Percentiles rank a stretch among this genome's conserved stretches.
Evolutionary conservation across 2,888 invertebrate genomes (phyloP).

Genomic region (Tetragonula carbonaria): DNA sequence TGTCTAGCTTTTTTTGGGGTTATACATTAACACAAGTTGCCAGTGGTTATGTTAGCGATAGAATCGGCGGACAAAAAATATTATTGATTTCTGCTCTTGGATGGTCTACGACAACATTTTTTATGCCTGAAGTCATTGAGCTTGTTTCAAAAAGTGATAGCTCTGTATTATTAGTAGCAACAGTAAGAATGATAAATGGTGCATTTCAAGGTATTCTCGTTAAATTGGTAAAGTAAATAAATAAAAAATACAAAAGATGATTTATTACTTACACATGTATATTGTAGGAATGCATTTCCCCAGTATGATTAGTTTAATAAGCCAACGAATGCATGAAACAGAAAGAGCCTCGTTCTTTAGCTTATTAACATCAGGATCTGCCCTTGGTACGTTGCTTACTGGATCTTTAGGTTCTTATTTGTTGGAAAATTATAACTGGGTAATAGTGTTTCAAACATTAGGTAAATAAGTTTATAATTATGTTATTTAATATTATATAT

Average conservation of each 20-base stretch:
- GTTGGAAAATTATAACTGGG: slow-evolving; percentile 88
- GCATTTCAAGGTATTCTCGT: slow-evolving; percentile 86
- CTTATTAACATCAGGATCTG: slow-evolving; percentile 87
- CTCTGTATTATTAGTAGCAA: slow-evolving; percentile 86
- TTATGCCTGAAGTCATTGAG: slow-evolving; percentile 86
- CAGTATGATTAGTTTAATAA: slow-evolving; percentile 89
- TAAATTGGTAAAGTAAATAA: not conserved
- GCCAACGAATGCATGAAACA: slow-evolving; percentile 87
- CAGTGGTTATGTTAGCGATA: slow-evolving; percentile 86
- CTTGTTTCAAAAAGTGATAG: slow-evolving; percentile 83
- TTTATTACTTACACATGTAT: not conserved
- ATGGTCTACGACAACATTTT: slow-evolving; percentile 86
- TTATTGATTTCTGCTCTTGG: slow-evolving; percentile 87
- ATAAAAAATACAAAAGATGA: not conserved
- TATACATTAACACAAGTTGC: slow-evolving; percentile 88
- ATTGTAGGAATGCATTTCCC: slow-evolving; percentile 86
- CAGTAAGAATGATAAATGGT: slow-evolving; percentile 87
- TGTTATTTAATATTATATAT: not conserved
- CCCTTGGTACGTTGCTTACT: slow-evolving; percentile 87
- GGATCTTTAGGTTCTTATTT: slow-evolving; percentile 89
- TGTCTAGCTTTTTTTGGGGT: slow-evolving; percentile 91
- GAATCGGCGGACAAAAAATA: slow-evolving; percentile 88
- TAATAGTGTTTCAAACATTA: slow-evolving; percentile 87
- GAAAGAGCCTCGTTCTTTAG: slow-evolving; percentile 89
- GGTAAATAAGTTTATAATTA: slow-evolving; percentile 80